A percentile compares a stretch with the other conserved stretches of the same genome.
These are phyloP conservation scores for Hystrix brachyura DNA, from an alignment of 2,113 vertebrate genomes.

Conservation along the genomic window DNA sequence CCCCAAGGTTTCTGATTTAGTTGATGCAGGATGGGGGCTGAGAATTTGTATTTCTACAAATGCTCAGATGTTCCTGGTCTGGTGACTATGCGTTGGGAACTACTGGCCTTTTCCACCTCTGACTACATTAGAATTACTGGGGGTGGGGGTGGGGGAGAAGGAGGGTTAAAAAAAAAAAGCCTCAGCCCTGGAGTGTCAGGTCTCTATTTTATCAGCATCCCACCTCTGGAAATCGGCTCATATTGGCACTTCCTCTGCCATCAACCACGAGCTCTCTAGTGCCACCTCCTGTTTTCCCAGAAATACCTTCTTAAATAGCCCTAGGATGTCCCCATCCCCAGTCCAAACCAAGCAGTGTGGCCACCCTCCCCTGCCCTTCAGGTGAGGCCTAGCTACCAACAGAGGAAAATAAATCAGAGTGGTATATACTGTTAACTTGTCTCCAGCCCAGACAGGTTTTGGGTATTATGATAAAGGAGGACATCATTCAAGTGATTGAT, in stretches of 20 bases:
- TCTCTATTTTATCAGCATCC: background rate
- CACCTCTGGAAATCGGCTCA: background rate
- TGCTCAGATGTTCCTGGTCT: background rate
- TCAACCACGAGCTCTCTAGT: background rate
- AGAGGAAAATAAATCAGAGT: background rate
- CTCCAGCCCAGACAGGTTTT: background rate
- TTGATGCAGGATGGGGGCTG: background rate
- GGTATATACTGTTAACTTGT: background rate
- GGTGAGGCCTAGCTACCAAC: background rate
- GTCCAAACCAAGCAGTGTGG: background rate
- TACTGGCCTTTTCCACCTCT: background rate
- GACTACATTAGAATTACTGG: background rate
- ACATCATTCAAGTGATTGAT: background rate
- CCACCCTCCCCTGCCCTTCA: background rate
- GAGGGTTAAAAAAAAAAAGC: background rate
- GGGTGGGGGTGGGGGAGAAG: background rate
- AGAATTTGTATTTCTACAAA: background rate
- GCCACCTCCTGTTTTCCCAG: background rate
- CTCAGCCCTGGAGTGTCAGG: background rate
- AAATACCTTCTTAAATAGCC: background rate
- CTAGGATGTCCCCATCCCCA: background rate
- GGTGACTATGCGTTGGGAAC: background rate
- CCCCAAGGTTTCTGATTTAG: background rate
- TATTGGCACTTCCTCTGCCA: background rate
- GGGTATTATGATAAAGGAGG: background rate